A percentile compares a stretch with the other conserved stretches of the same genome.
Conservation (phyloP, 2,113 vertebrate species). For the Dicaeum eximium region DNA sequence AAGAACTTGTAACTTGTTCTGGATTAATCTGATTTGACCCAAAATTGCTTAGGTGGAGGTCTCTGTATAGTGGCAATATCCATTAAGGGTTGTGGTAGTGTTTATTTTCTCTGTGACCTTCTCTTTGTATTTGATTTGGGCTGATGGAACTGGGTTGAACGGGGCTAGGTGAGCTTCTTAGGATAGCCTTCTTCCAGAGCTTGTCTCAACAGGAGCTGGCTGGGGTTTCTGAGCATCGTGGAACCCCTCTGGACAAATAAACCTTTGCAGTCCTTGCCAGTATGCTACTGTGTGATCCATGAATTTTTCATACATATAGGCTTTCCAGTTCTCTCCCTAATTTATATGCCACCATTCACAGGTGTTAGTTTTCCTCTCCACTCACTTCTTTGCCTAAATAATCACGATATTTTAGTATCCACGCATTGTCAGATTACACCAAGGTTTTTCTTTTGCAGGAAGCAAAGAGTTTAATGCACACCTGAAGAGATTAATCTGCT, state of each 20-base stretch:
- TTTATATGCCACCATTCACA: not conserved
- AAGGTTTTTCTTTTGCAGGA: not conserved
- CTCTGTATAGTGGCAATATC: not conserved
- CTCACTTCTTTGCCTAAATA: not conserved
- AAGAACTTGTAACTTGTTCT: not conserved
- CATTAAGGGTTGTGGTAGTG: too few relatives aligned
- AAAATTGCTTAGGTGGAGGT: not conserved
- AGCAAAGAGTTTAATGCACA: not conserved
- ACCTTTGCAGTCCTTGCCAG: not conserved
- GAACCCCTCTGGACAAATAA: not conserved
- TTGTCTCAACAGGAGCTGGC: not conserved
- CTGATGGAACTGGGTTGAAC: not conserved
- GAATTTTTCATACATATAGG: too few relatives aligned
- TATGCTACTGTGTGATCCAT: not conserved
- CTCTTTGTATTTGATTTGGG: not conserved
- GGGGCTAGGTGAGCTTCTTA: not conserved
- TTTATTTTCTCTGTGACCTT: not conserved
- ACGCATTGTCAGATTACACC: not conserved
- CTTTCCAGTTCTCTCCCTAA: not conserved
- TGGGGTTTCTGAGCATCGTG: not conserved
- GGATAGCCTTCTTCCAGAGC: not conserved
- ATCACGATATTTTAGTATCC: not conserved
- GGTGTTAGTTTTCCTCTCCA: not conserved
- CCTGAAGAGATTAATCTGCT: not conserved
- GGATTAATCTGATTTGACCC: not conserved